Evolutionary conservation across 2,113 vertebrate genomes (phyloP), one percentile per base, ranked within the genome.

Genomic region (Toxostoma redivivum): DNA sequence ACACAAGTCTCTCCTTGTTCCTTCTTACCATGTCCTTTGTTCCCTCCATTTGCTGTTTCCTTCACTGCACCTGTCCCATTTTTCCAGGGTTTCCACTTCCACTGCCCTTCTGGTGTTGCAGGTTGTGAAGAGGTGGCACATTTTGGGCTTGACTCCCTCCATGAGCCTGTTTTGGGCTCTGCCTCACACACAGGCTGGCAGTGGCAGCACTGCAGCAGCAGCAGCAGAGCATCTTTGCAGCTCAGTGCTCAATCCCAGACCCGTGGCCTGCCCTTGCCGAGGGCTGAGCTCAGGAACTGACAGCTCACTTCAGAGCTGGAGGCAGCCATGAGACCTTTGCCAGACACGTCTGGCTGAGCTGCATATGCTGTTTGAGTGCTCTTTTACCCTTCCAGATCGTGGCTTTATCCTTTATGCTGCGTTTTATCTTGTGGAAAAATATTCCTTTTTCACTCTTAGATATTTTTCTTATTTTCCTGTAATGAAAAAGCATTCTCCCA

Each of bases 61-160:
- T 83, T 51, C 30, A 44, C 9, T 44, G 28, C 5, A 54, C 11
- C 11, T 10, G 4, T 61, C n/a, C 9, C 0, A 0, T 53, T 60
- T 67, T 86, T 73, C 33, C 31, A 44, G 27, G 20, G 5, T 61
- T 80, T 38, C 42, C 37, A 35, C 1, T 4, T 57, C 18, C 0
- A 0, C 25, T 73, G 9, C 14, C 16, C 8, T 58, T 85, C 47
- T 33, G 53, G 8, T 2, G 4, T 30, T 79, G 37, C 19, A 5
- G 10, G 7, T n/a, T 86, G 18, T 48, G 28, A 66, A 56, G 11
- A 60, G 21, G 24, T 16, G 28, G 66, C 57, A 37, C 1, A 15
- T 37, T 58, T 23, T 27, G 31, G 18, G 38, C 10, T 35, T 67
- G 9, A 6, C 2, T 40, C 8, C 30, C 13, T 35, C 24, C 0